Evolutionary conservation across 1,140 invertebrate species (phyloP).

Genomic region (Araneus ventricosus): DNA sequence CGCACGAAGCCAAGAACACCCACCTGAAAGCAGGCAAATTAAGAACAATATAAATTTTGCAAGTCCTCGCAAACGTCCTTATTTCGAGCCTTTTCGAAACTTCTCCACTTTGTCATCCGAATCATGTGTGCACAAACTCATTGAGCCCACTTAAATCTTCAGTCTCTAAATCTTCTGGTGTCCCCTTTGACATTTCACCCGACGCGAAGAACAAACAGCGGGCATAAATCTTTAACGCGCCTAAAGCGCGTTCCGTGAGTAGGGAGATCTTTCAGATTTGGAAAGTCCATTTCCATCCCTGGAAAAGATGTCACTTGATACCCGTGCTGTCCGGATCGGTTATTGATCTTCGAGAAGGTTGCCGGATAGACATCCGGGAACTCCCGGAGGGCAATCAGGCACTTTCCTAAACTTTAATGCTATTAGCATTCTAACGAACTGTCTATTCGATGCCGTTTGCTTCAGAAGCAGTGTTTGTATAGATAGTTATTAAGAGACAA

Average conservation of each 20-base stretch:
- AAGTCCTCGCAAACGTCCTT: no score
- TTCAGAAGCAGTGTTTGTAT: no score
- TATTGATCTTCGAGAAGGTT: neutral
- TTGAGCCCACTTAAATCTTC: no score
- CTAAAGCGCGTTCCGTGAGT: neutral
- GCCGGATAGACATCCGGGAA: neutral
- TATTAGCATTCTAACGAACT: neutral
- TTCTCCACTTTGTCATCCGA: no score
- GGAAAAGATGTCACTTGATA: neutral
- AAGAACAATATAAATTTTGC: no score
- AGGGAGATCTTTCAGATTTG: neutral
- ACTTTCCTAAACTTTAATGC: neutral
- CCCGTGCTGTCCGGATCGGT: neutral
- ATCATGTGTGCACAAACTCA: no score
- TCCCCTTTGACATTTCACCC: neutral
- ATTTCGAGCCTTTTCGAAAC: no score
- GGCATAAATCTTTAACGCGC: neutral
- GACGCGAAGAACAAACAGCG: neutral
- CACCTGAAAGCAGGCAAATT: no score
- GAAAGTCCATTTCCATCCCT: neutral
- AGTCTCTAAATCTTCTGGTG: neutral
- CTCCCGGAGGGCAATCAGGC: neutral
- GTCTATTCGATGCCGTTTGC: neutral
- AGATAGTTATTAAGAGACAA: no score
- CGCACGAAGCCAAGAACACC: no score